Base-by-base conservation (phyloP, 92 coral and sea anemone species). In the Palythoa heliodiscus region DNA sequence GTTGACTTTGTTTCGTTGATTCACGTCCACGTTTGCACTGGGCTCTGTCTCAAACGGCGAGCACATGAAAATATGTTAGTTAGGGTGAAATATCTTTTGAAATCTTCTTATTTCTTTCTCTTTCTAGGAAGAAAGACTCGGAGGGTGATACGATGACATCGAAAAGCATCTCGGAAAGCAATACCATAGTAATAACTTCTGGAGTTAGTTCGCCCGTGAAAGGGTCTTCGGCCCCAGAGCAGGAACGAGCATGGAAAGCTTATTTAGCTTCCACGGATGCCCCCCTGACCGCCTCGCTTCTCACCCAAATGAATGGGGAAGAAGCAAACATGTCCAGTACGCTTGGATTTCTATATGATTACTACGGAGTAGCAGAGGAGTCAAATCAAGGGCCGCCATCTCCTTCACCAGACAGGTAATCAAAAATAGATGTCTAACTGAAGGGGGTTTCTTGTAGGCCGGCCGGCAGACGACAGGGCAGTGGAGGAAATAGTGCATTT, bases 241-340 rank as follows among this genome's bases (percentile, higher is more conserved):
- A 76, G 68, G 99, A 97, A 58, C 91, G 99, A 10, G 95, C 92
- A 7, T 93, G 98, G 94, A 97, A 97, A 57, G 97, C 99, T 10
- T 97, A 97, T 77, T 95, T 97, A 71, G 93, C 99, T 24, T 94
- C 94, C 78, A 89, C 93, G 2, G 98, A 94, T 92, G 92, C 97
- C 43, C 92, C 97, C 29, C 87, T 97, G 19, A 87, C 99, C 25
- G 91, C 98, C 16, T 87, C 98, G n/a, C 89, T 97, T 19, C 90
- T 97, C 73, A 90, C 97, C 12, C 97, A 93, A 79, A 98, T 97
- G 78, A 97, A 90, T 71, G 99, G 98, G 55, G 99, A 97, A 84
- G 99, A 97, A 85, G 87, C 93, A 9, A 95, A 87, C 64, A 95
- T 97, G 98, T 96, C 99, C 48, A 90, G 95, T 40, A 91, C 95